Evolutionary conservation across 2,113 vertebrate species (phyloP).

Genomic region (Bostrychus sinensis): DNA sequence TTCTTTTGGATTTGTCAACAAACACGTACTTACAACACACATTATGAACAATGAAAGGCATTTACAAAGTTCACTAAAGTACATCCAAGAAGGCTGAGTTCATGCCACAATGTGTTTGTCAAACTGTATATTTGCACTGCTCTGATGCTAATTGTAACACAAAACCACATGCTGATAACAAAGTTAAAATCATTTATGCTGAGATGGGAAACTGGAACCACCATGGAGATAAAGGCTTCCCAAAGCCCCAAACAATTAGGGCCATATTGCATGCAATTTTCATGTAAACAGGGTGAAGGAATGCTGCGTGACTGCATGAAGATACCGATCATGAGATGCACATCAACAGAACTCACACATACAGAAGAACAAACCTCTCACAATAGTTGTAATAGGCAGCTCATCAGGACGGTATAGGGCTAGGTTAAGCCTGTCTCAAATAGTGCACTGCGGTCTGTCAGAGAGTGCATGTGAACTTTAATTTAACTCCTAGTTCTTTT

Average conservation of each 20-base stretch:
- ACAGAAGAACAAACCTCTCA: slow-evolving; percentile 19
- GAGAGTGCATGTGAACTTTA: slow-evolving; percentile 68
- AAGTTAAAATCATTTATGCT: slow-evolving; percentile 59
- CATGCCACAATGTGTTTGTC: slow-evolving; percentile 3
- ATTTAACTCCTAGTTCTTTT: slow-evolving; percentile 61
- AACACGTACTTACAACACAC: no score
- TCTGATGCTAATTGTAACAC: slow-evolving; percentile 42
- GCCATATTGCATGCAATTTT: slow-evolving; percentile 52
- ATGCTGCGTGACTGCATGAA: slow-evolving; percentile 48
- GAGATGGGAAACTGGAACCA: slow-evolving; percentile 50
- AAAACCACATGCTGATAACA: slow-evolving; percentile 39
- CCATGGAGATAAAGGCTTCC: slow-evolving; percentile 55
- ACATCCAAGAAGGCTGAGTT: slow-evolving; percentile 14
- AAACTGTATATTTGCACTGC: slow-evolving; percentile 17
- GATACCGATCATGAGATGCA: slow-evolving; percentile 55
- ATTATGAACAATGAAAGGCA: no score
- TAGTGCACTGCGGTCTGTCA: slow-evolving; percentile 38
- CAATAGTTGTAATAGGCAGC: slow-evolving; percentile 26
- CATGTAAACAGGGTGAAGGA: slow-evolving; percentile 54
- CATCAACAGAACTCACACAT: slow-evolving; percentile 32
- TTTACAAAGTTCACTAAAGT: background rate
- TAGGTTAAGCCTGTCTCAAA: slow-evolving; percentile 22
- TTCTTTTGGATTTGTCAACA: no score
- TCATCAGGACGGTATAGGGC: slow-evolving; percentile 28
- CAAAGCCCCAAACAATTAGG: slow-evolving; percentile 64